phyloP scores from a whole-genome alignment of 92 coral and sea anemone genomes.

The Zoanthus sansibaricus region DNA sequence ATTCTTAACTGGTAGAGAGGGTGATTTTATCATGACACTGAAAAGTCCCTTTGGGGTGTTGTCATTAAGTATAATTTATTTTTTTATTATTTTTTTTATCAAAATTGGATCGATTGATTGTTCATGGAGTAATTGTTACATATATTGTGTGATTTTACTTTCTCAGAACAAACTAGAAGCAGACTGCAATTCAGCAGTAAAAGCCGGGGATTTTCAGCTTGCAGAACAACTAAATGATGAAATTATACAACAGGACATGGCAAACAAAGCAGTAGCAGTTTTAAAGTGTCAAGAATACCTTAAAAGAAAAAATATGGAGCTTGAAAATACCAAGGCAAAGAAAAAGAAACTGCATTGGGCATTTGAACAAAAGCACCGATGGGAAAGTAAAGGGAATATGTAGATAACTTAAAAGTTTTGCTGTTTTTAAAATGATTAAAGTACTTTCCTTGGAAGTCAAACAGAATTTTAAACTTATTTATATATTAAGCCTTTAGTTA shows the following conservation, averaged over 20 bases:
- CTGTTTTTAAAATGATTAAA: background rate
- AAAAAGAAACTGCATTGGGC: slow-evolving; percentile 94
- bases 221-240: slow-evolving; percentile 84
- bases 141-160: background rate
- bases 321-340: slow-evolving; percentile 63
- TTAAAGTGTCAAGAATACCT: slow-evolving; percentile 78
- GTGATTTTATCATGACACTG: no score
- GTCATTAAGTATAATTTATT: no score
- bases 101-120: no score
- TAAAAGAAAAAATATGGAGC: slow-evolving; percentile 74
- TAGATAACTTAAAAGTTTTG: background rate
- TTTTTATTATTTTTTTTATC: no score
- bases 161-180: slow-evolving; percentile 61
- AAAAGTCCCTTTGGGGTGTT: no score
- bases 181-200: slow-evolving; percentile 72
- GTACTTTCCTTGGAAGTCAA: background rate
- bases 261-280: slow-evolving; percentile 69
- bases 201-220: slow-evolving; percentile 63
- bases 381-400: slow-evolving; percentile 99
- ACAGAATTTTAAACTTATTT: background rate
- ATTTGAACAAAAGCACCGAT: slow-evolving; percentile 96
- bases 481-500: no score
- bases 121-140: no score
- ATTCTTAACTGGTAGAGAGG: no score
- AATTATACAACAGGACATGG: slow-evolving; percentile 75